Conservation (phyloP, 2,888 invertebrate species). For the Pollenia labialis region DNA sequence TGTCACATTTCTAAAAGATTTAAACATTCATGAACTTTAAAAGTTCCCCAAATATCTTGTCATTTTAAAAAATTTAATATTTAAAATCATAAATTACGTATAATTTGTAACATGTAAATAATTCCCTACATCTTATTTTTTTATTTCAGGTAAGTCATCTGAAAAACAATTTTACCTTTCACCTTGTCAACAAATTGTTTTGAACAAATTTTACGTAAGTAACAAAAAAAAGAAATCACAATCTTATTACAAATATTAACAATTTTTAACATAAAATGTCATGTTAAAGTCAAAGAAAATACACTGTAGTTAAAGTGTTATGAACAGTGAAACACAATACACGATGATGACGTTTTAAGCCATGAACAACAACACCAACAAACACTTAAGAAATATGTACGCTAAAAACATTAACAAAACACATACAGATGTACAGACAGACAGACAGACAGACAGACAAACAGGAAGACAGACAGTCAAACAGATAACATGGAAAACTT, state of each 20-base stretch:
- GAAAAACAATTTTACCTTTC: conserved; percentile 27
- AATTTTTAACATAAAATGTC: conserved; percentile 17
- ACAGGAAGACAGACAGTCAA: neutral
- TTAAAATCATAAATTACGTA: too few relatives aligned
- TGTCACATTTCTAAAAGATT: too few relatives aligned
- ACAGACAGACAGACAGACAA: neutral
- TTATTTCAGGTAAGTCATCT: conserved; percentile 68
- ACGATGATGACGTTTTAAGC: conserved; percentile 17
- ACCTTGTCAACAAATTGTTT: conserved; percentile 49
- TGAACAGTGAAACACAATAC: conserved; percentile 16
- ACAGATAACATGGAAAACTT: conserved; percentile 66
- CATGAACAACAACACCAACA: conserved; percentile 13
- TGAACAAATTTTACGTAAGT: conserved; percentile 50
- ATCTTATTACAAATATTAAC: neutral
- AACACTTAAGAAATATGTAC: neutral
- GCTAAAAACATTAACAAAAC: conserved; percentile 17
- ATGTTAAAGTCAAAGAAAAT: conserved; percentile 41
- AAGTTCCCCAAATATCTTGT: too few relatives aligned
- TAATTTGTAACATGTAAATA: conserved; percentile 35
- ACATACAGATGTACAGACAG: conserved; percentile 1
- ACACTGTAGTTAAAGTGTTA: conserved; percentile 9
- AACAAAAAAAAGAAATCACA: conserved; percentile 9
- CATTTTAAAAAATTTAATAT: too few relatives aligned
- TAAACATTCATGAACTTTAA: too few relatives aligned
- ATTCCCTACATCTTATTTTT: neutral